phyloP scores from a whole-genome alignment of 37 sponge, comb jelly and placozoan genomes.

The Ianthella basta region DNA sequence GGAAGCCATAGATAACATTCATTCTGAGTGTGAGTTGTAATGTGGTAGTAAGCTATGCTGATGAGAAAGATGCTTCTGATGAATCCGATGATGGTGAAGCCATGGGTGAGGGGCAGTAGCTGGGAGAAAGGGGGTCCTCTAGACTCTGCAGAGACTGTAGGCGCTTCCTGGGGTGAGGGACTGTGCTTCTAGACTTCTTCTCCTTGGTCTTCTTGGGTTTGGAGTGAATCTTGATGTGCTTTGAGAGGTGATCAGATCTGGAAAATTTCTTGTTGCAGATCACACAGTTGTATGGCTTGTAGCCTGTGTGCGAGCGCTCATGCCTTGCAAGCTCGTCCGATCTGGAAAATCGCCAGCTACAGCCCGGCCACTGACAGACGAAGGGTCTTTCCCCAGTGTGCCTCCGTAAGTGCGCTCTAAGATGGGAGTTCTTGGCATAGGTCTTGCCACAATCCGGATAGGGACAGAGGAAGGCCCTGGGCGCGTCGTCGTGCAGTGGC shows the following conservation, averaged over 20 bases:
- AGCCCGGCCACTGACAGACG: conserved; percentile 88
- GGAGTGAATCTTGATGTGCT: conserved; percentile 87
- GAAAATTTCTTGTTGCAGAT: conserved; percentile 91
- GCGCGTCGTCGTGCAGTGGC: neutral
- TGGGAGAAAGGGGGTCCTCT: conserved; percentile 24
- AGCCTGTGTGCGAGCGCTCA: conserved; percentile 84
- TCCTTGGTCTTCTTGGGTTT: conserved; percentile 64
- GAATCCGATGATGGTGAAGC: conserved; percentile 17
- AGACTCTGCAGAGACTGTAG: conserved; percentile 21
- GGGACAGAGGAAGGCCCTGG: conserved; percentile 64
- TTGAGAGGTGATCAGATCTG: conserved; percentile 86
- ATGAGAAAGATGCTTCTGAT: conserved; percentile 39
- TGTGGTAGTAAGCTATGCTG: neutral
- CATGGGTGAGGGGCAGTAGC: conserved; percentile 23
- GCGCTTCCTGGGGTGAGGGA: conserved; percentile 1
- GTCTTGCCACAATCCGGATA: conserved; percentile 79
- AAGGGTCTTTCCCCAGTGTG: conserved; percentile 94
- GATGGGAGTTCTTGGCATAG: conserved; percentile 87
- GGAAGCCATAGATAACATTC: too few species aligned
- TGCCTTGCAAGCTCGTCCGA: conserved; percentile 91
- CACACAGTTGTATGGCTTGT: conserved; percentile 85
- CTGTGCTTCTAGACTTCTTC: neutral
- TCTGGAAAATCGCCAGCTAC: conserved; percentile 89
- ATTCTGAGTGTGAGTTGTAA: too few species aligned
- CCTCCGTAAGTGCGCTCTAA: conserved; percentile 83